phyloP scores from a whole-genome alignment of 2,113 vertebrate species.

The Ameiurus melas region DNA sequence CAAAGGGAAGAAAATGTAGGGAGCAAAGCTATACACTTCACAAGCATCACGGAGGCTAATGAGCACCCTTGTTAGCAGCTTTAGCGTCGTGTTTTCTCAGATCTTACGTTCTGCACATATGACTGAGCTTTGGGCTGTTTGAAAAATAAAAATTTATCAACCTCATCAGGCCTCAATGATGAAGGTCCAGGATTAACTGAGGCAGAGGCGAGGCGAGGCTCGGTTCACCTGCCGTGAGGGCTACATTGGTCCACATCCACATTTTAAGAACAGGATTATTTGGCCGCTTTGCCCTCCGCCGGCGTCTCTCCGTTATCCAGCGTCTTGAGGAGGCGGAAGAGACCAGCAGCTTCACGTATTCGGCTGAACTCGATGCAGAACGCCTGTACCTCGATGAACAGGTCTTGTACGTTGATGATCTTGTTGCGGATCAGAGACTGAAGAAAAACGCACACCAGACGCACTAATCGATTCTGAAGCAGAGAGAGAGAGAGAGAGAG shows the following conservation, averaged over 20 bases:
- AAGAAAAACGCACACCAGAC: slow-evolving; percentile 97
- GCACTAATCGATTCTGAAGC: slow-evolving; percentile 92
- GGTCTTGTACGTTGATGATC: slow-evolving; percentile 99
- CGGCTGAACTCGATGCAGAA: slow-evolving; percentile 99
- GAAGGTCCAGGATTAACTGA: neutral
- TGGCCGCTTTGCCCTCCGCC: slow-evolving; percentile 80
- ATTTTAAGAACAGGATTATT: slow-evolving; percentile 6
- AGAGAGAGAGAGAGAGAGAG: neutral
- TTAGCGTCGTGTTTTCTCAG: neutral
- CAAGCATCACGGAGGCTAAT: neutral
- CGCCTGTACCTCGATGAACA: slow-evolving; percentile 98
- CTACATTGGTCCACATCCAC: neutral
- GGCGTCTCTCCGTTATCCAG: slow-evolving; percentile 92
- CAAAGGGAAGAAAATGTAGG: neutral
- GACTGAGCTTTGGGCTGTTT: neutral
- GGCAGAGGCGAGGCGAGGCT: neutral
- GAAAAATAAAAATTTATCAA: neutral
- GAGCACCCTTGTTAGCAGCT: neutral
- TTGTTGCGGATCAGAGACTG: slow-evolving; percentile 98
- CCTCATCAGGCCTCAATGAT: neutral
- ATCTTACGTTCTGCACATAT: neutral
- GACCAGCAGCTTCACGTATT: slow-evolving; percentile 94
- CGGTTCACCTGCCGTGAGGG: neutral
- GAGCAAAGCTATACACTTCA: neutral
- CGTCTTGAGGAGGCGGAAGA: slow-evolving; percentile 95